Percentiles rank a stretch among this genome's conserved stretches.
Conservation (phyloP, 2,113 vertebrate species). For the Emydura subglobosa region DNA sequence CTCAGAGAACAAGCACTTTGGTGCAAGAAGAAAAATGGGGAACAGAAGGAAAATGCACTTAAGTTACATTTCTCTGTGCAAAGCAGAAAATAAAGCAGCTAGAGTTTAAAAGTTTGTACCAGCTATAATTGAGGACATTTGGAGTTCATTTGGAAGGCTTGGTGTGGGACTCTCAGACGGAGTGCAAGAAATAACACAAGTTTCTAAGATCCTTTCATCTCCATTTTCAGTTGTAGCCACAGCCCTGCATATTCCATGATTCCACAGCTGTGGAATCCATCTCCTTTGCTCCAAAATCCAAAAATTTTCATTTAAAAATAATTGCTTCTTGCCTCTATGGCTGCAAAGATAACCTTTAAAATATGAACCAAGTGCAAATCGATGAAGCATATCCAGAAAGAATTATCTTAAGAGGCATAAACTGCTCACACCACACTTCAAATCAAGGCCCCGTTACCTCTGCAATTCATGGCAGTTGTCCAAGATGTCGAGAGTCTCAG, state of each 20-base stretch:
- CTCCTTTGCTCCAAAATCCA: background rate
- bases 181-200: background rate
- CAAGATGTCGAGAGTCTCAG: no score
- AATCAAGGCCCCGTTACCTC: no score
- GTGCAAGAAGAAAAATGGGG: background rate
- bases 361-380: conserved; percentile 21
- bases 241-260: background rate
- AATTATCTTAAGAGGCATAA: no score
- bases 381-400: no score
- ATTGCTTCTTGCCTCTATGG: background rate
- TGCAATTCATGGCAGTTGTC: no score
- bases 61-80: background rate
- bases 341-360: background rate
- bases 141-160: background rate
- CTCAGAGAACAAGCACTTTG: background rate
- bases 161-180: background rate
- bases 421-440: no score
- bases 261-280: background rate
- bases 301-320: background rate
- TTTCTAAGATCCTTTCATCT: background rate
- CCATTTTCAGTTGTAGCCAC: background rate
- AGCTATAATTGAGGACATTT: accelerated
- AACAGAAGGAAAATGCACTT: background rate
- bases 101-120: background rate
- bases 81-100: background rate